Evolutionary conservation across 2,888 invertebrate species (phyloP).

Genomic region (Charanyca ferruginea): DNA sequence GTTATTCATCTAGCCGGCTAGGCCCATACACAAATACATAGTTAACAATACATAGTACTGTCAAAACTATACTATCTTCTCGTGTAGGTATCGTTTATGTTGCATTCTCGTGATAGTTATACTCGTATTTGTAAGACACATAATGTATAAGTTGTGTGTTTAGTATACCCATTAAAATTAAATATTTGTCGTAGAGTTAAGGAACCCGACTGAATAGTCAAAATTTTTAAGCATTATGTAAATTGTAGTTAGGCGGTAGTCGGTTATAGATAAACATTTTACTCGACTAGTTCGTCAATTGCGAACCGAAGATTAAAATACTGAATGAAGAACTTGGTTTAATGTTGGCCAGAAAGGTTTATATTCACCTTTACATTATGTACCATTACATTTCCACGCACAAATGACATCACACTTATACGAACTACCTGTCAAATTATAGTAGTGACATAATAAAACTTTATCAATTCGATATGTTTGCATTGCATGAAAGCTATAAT

Average conservation of each 20-base stretch:
- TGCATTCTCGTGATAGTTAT: slow-evolving; percentile 53
- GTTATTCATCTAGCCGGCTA: slow-evolving; percentile 42
- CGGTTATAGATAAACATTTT: slow-evolving; percentile 76
- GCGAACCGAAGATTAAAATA: slow-evolving; percentile 52
- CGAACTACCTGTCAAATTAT: slow-evolving; percentile 41
- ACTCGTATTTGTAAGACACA: slow-evolving; percentile 54
- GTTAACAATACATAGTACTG: slow-evolving; percentile 18
- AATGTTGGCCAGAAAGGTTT: slow-evolving; percentile 39
- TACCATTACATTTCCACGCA: slow-evolving; percentile 52
- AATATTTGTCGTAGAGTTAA: slow-evolving; percentile 81
- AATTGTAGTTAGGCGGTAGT: slow-evolving; percentile 79
- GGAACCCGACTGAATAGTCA: slow-evolving; percentile 91
- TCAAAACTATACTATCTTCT: slow-evolving; percentile 29
- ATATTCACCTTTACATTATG: slow-evolving; percentile 45
- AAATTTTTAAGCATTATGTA: slow-evolving; percentile 86
- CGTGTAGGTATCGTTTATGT: slow-evolving; percentile 44
- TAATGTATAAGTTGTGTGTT: slow-evolving; percentile 60
- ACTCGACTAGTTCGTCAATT: slow-evolving; percentile 66
- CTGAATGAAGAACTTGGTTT: slow-evolving; percentile 50
- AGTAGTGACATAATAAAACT: background rate
- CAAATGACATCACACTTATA: slow-evolving; percentile 50
- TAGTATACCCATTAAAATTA: slow-evolving; percentile 66
- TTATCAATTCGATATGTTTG: slow-evolving; percentile 7
- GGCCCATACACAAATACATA: slow-evolving; percentile 34
- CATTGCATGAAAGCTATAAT: slow-evolving; percentile 22